Base-by-base conservation (phyloP, 2,888 invertebrate genomes). In the Chydorus sphaericus region DNA sequence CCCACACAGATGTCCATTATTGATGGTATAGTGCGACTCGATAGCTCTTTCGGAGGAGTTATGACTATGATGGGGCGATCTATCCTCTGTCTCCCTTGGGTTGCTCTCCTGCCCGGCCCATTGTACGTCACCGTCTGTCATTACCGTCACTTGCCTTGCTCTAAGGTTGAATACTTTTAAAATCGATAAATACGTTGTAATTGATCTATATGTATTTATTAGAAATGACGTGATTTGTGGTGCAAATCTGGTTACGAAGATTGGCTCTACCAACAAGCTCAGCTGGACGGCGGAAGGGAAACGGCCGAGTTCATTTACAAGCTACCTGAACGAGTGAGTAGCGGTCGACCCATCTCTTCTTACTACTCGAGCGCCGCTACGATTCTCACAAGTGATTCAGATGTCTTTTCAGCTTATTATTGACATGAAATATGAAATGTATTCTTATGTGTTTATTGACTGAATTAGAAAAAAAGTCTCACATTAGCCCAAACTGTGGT, bases 291-390 rank as follows among this genome's bases (percentile, higher is more conserved):
- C 26, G 44, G 20, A 11, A 28, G 26, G 5, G 8, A 14, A 23
- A 28, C 23, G 14, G 44, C 23, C 26, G 28, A 44, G 14, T n/a
- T n/a, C n/a, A 44, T 44, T 28, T 44, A 44, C 26, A 28, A 44
- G 14, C 14, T 44, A 28, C 44, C 44, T 14, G 44, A 44, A 26
- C 44, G 44, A 23, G 44, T 44, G 44, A 26, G 26, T 28, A 44
- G 26, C 26, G 28, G 44, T 14, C 44, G 44, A 6, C 44, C 44
- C 23, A 26, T 23, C n/a, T 44, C 44, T 28, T 26, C 44, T 1
- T 44, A 44, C 26, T 44, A 44, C 28, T 44, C 44, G 6, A 44
- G 44, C 44, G 44, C 44, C 23, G n/a, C n/a, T n/a, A 44, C 44
- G 23, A 44, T 44, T 4, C 44, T 44, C 4, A 28, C 44, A 11